Evolutionary conservation across 1,140 invertebrate genomes (phyloP).

Genomic region (Ceratosolen fusciceps): DNA sequence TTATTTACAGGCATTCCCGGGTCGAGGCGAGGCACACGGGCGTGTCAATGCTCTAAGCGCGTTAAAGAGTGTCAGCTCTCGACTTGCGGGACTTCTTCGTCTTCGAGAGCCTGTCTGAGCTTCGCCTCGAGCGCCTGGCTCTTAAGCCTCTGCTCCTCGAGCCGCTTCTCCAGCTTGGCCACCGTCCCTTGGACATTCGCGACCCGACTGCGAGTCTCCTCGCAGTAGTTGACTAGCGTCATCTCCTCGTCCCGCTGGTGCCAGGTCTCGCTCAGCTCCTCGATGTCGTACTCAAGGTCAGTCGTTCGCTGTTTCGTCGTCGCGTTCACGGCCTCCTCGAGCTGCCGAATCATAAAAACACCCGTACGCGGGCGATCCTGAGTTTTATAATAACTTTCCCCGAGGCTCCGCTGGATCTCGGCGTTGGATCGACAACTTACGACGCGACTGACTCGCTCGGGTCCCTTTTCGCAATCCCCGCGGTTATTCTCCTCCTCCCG

Average conservation of each 20-base stretch:
- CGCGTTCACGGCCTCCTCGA: not conserved
- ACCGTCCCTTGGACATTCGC: conserved; percentile 53
- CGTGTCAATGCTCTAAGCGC: no score
- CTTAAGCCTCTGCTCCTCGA: conserved; percentile 56
- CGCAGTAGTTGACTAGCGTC: conserved; percentile 50
- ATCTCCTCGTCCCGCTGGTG: conserved; percentile 38
- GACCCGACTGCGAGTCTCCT: conserved; percentile 47
- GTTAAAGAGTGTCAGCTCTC: not conserved
- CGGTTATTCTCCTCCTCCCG: no score
- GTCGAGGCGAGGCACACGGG: not conserved
- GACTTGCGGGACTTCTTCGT: not conserved
- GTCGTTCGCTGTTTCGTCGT: conserved; percentile 21
- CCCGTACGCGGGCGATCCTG: no score
- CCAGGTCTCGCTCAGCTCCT: conserved; percentile 37
- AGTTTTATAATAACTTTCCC: no score
- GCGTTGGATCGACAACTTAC: not conserved
- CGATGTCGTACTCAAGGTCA: conserved; percentile 48
- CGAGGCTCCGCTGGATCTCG: no score
- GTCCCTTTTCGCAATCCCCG: no score
- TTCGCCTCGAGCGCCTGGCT: conserved; percentile 56
- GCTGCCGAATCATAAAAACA: not conserved
- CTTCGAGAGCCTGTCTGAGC: conserved; percentile 57
- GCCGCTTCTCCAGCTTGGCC: conserved; percentile 55
- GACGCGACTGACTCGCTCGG: not conserved
- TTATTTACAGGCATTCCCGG: not conserved